Base-by-base conservation (phyloP, 2,888 invertebrate species). In the Cephonodes hylas region DNA sequence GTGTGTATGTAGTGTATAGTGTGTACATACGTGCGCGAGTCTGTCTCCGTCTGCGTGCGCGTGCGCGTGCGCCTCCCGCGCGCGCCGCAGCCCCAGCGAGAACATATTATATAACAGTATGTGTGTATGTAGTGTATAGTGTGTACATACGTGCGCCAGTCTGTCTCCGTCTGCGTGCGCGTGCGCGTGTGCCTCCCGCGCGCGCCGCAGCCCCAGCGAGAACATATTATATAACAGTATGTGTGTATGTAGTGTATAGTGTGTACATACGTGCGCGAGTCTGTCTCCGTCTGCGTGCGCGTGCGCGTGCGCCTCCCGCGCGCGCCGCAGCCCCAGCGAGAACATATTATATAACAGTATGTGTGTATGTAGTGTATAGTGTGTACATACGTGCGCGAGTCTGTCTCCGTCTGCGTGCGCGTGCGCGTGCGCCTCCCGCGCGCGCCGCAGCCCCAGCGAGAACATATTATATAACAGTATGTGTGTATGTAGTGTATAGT, bases 31-130 rank as follows among this genome's bases (percentile, higher is more conserved):
- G 45, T 48, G 48, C 22, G 23, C n/a, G 48, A 6, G 15, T 7
- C 15, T 6, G 10, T 69, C 62, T 76, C 66, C 63, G 74, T 66
- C 72, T 42, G 58, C 71, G 57, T 69, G 70, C 31, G 65, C 61
- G 22, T 95, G 95, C 65, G 95, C 95, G 13, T 38, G 38, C 0
- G 96, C 96, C 77, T 97, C 97, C 31, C 96, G 89, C 62, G 96
- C 96, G 60, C 96, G 93, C n/a, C 96, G 93, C 66, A 97, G 87
- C 62, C 97, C 97, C 58, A 97, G 87, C 4, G 97, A 97, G 87
- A 97, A 97, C 78, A 97, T n/a, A n/a, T n/a, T n/a, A n/a, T n/a
- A n/a, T n/a, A n/a, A n/a, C n/a, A n/a, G n/a, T n/a, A n/a, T n/a
- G n/a, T n/a, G n/a, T n/a, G n/a, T n/a, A n/a, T n/a, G n/a, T n/a